Conservation (phyloP, 1,140 invertebrate species). For the Drosophila auraria region DNA sequence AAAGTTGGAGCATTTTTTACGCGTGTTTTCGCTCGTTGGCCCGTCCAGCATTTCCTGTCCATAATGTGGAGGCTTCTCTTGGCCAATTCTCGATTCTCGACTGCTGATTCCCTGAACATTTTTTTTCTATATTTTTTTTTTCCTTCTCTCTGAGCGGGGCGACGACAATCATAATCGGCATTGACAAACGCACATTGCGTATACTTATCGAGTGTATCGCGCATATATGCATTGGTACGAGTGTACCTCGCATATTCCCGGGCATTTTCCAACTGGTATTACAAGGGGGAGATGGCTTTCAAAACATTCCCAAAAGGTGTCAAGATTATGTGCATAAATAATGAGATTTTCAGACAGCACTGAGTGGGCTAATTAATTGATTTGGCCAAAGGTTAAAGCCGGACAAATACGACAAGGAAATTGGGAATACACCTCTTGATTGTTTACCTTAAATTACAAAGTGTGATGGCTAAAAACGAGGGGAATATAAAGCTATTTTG, state of each 20-base stretch:
- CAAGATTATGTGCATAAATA: slow-evolving; percentile 59
- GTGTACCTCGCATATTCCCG: slow-evolving; percentile 6
- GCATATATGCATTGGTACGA: slow-evolving; percentile 16
- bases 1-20: slow-evolving; percentile 11
- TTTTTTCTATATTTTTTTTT: neutral
- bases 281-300: slow-evolving; percentile 40
- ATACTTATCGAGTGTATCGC: slow-evolving; percentile 47
- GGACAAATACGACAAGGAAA: slow-evolving; percentile 17
- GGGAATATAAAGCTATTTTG: neutral
- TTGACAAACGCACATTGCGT: slow-evolving; percentile 70
- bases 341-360: slow-evolving; percentile 52
- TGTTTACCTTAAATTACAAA: slow-evolving; percentile 11
- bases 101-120: neutral
- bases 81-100: slow-evolving; percentile 11
- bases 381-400: slow-evolving; percentile 43
- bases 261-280: slow-evolving; percentile 40
- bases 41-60: slow-evolving; percentile 68
- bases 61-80: slow-evolving; percentile 39
- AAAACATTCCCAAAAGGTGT: slow-evolving; percentile 55
- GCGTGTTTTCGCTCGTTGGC: slow-evolving; percentile 27
- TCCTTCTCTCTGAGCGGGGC: slow-evolving; percentile 31
- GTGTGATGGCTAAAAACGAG: neutral
- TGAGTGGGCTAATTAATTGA: slow-evolving; percentile 56
- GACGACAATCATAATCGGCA: slow-evolving; percentile 79
- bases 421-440: neutral